Evolutionary conservation across 2,888 invertebrate genomes (phyloP).

Genomic region (Criorhina ranunculi): DNA sequence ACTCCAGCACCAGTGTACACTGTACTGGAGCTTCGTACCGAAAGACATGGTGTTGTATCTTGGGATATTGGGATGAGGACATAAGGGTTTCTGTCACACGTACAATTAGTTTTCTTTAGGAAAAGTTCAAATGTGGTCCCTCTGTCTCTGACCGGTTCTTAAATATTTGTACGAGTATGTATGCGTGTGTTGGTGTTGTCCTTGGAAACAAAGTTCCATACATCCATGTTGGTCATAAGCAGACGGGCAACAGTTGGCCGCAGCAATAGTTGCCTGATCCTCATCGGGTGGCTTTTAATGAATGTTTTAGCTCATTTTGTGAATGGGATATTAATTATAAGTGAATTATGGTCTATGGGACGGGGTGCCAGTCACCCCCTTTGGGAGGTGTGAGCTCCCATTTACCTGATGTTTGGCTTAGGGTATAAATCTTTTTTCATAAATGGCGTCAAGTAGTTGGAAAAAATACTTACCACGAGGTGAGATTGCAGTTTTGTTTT

Average conservation of each 20-base stretch:
- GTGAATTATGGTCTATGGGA: conserved; percentile 66
- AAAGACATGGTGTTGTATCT: background rate
- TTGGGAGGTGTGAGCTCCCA: conserved; percentile 4
- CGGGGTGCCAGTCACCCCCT: background rate
- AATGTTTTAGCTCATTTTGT: conserved; percentile 71
- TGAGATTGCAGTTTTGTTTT: no score
- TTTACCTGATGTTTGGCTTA: conserved; percentile 26
- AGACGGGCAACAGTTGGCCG: conserved; percentile 68
- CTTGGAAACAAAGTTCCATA: conserved; percentile 11
- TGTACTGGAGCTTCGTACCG: background rate
- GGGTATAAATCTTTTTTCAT: conserved; percentile 43
- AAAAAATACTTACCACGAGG: conserved; percentile 24
- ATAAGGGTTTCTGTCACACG: conserved; percentile 69
- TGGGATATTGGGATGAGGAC: conserved; percentile 52
- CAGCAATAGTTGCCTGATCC: background rate
- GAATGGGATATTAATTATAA: conserved; percentile 76
- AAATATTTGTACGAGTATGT: background rate
- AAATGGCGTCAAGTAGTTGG: conserved; percentile 20
- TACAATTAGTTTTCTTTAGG: conserved; percentile 72
- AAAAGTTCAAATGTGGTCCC: conserved; percentile 53
- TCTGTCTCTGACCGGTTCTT: conserved; percentile 47
- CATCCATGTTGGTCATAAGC: conserved; percentile 52
- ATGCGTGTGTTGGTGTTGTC: conserved; percentile 2
- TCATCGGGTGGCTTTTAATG: conserved; percentile 62
- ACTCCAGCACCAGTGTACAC: no score